These are phyloP conservation scores for Hoplias malabaricus DNA, from an alignment of 2,113 vertebrate genomes.

Conservation along the genomic window DNA sequence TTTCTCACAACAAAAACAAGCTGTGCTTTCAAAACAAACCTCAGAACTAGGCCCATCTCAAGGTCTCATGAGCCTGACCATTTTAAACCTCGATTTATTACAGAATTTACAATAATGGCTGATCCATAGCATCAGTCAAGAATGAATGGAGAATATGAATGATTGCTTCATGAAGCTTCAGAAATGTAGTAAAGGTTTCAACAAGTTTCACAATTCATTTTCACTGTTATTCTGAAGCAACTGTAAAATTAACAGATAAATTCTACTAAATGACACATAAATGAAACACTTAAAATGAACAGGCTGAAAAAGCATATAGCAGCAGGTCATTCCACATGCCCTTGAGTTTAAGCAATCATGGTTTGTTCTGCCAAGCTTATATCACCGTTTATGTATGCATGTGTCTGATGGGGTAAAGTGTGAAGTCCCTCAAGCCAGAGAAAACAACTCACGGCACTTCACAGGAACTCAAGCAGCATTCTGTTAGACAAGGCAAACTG, in stretches of 20 bases:
- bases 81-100: no score
- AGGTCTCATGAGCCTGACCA: no score
- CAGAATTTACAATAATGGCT: neutral
- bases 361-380: slow-evolving; percentile 24
- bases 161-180: no score
- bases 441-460: neutral
- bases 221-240: no score
- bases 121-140: no score
- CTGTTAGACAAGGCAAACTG: neutral
- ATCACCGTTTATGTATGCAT: slow-evolving; percentile 1
- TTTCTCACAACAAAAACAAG: neutral
- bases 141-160: no score
- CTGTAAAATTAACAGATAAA: no score
- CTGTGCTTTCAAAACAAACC: neutral
- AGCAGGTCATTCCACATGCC: neutral
- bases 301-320: neutral
- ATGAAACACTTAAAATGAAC: no score
- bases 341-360: neutral
- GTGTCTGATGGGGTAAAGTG: neutral
- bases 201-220: no score
- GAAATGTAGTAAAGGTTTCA: no score
- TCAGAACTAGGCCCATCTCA: neutral
- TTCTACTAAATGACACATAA: neutral
- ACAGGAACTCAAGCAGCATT: neutral
- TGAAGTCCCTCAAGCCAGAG: neutral